Percentiles rank a stretch among this genome's conserved stretches.
Evolutionary conservation across 2,797 vertebrate species (phyloP).

Genomic region (Pampus argenteus): DNA sequence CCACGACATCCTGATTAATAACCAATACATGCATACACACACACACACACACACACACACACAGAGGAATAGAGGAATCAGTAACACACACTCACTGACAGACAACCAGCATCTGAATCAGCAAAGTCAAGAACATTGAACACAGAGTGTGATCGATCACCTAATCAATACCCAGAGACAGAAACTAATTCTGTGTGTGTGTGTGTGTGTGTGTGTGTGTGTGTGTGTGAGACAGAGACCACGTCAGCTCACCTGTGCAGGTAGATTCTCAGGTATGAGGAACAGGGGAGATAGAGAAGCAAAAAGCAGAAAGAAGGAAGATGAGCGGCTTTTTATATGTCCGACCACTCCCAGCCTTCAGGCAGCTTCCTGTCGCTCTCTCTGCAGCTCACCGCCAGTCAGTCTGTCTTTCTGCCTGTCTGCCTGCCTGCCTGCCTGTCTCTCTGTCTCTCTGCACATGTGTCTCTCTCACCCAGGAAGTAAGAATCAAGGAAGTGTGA

Average conservation of each 20-base stretch:
- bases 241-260: slow-evolving; percentile 59
- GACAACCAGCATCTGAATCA: neutral
- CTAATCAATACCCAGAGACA: neutral
- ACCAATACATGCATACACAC: slow-evolving; percentile 2
- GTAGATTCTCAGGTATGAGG: slow-evolving; percentile 28
- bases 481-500: slow-evolving; percentile 34
- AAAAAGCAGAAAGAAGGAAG: slow-evolving; percentile 60
- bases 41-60: slow-evolving; percentile 5
- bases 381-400: too few relatives aligned
- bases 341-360: slow-evolving; percentile 54
- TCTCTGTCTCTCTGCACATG: too few relatives aligned
- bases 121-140: neutral
- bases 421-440: neutral
- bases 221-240: neutral
- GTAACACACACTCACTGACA: neutral
- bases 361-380: slow-evolving; percentile 40
- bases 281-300: slow-evolving; percentile 1
- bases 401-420: neutral
- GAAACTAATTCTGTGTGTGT: neutral
- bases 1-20: slow-evolving; percentile 54
- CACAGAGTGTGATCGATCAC: neutral
- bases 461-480: slow-evolving; percentile 36
- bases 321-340: slow-evolving; percentile 42
- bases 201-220: slow-evolving; percentile 1
- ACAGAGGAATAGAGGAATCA: neutral